phyloP scores from a whole-genome alignment of 2,113 vertebrate species.

The Myrmecobius fasciatus region DNA sequence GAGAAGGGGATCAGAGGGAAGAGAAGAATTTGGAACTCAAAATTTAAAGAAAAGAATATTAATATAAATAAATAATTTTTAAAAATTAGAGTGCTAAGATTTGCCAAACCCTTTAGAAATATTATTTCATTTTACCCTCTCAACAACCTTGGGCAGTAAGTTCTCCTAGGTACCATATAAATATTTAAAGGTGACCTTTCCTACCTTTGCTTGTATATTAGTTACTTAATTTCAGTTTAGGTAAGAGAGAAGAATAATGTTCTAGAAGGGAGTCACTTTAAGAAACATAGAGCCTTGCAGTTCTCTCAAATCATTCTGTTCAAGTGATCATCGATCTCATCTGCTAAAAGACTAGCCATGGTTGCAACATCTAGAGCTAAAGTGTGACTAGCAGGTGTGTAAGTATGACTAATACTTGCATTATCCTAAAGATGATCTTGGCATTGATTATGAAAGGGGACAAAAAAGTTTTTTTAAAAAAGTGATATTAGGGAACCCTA shows the following conservation, averaged over 20 bases:
- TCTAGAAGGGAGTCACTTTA: not conserved
- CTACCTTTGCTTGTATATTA: not conserved
- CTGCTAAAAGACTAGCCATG: not conserved
- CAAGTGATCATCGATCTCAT: not conserved
- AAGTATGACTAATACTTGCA: not conserved
- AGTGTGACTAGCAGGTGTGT: not conserved
- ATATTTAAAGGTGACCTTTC: not conserved
- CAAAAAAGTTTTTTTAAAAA: slow-evolving; percentile 89
- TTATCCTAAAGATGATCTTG: slow-evolving; percentile 88
- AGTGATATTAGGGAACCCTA: slow-evolving; percentile 75
- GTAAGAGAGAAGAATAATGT: not conserved
- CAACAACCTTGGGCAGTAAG: not conserved
- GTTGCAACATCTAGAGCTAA: slow-evolving; percentile 25
- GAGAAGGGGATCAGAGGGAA: too few relatives aligned
- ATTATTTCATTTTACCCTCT: not conserved
- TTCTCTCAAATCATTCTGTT: not conserved
- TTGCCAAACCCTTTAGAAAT: not conserved
- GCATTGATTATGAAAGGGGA: slow-evolving; percentile 88
- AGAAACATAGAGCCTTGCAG: not conserved
- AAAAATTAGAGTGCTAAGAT: not conserved
- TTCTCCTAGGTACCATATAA: not conserved
- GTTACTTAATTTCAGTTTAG: not conserved
- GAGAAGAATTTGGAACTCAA: too few relatives aligned
- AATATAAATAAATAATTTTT: not conserved
- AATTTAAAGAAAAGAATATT: not conserved